Evolutionary conservation across 2,797 vertebrate genomes (phyloP).

Genomic region (Aplochiton taeniatus): DNA sequence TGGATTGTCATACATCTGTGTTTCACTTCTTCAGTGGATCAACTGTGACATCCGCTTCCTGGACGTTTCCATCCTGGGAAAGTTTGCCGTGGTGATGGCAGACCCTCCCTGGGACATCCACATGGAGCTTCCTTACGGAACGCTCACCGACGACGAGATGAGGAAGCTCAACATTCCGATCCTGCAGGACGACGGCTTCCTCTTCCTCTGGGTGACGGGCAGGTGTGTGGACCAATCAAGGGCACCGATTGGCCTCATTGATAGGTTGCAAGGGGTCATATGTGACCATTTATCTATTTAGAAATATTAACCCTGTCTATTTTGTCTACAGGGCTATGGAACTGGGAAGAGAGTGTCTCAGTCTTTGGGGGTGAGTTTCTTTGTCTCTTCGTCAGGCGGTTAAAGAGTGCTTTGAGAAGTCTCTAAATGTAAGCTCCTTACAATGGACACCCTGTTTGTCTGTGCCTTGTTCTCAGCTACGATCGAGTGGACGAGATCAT

Average conservation of each 20-base stretch:
- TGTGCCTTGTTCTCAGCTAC: conserved; percentile 78
- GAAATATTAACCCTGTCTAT: conserved; percentile 4
- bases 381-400: neutral
- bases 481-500: conserved; percentile 93
- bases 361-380: conserved; percentile 87
- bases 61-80: conserved; percentile 92
- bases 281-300: neutral
- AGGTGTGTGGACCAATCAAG: conserved; percentile 68
- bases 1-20: neutral
- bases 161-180: conserved; percentile 92
- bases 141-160: conserved; percentile 94
- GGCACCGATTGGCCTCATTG: neutral
- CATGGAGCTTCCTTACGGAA: conserved; percentile 96
- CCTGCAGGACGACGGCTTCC: conserved; percentile 92
- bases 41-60: conserved; percentile 93
- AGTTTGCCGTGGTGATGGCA: conserved; percentile 96
- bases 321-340: conserved; percentile 85
- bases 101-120: conserved; percentile 98
- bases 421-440: too few relatives aligned
- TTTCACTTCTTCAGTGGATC: conserved; percentile 75
- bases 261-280: neutral
- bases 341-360: conserved; percentile 90
- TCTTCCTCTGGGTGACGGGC: conserved; percentile 96
- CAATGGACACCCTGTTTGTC: conserved; percentile 3
- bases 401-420: neutral